phyloP scores from a whole-genome alignment of 2,113 vertebrate genomes.

The Marmota flaviventris region DNA sequence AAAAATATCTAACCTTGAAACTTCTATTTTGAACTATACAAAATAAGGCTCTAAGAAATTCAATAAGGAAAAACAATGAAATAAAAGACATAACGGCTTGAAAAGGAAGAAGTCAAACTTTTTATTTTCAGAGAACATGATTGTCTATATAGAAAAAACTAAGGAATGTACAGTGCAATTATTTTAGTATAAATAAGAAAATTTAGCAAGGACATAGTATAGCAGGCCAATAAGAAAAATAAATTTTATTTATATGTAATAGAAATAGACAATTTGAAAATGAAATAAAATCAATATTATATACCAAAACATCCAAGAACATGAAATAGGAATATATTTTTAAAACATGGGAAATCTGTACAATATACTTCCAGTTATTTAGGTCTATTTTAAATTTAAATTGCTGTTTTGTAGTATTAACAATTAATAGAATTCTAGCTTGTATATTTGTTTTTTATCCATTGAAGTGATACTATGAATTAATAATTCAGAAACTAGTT shows the following conservation, averaged over 20 bases:
- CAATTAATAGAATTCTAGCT: neutral
- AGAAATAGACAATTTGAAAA: slow-evolving; percentile 29
- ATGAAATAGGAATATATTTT: neutral
- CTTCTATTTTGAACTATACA: neutral
- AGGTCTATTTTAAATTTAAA: neutral
- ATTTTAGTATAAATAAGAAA: slow-evolving; percentile 19
- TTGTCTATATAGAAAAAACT: neutral
- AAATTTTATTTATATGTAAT: neutral
- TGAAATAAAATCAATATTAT: slow-evolving; percentile 38
- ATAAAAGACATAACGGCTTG: neutral
- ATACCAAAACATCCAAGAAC: neutral
- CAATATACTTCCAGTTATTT: neutral
- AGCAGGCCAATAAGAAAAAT: slow-evolving; percentile 37
- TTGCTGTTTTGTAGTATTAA: neutral
- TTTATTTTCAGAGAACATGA: slow-evolving; percentile 10
- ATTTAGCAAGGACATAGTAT: neutral
- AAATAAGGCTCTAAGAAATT: neutral
- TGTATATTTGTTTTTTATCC: neutral
- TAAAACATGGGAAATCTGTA: neutral
- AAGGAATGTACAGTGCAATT: slow-evolving; percentile 8
- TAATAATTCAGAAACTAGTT: neutral
- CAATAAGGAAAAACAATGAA: neutral
- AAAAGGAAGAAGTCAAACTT: neutral
- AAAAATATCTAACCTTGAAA: neutral
- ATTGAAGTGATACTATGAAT: neutral